Evolutionary conservation across 2,113 vertebrate species (phyloP).

Genomic region (Lagopus leucura): DNA sequence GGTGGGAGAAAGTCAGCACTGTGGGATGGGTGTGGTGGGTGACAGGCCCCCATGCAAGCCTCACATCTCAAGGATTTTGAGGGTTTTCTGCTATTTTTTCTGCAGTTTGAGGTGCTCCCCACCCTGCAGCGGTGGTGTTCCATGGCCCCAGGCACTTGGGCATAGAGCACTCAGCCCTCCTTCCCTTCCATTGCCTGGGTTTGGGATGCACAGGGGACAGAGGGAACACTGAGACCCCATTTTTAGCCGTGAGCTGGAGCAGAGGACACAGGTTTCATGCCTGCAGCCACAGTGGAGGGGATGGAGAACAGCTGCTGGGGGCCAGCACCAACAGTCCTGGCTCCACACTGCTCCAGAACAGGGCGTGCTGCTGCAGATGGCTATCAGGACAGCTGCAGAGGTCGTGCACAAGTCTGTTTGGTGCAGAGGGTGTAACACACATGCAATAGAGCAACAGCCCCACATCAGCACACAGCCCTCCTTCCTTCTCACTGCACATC

Average conservation of each 20-base stretch:
- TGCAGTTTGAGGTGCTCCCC: rapidly evolving
- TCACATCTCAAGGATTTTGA: rapidly evolving
- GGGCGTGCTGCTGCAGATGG: neutral
- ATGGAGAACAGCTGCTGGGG: neutral
- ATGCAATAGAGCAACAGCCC: neutral
- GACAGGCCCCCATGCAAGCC: rapidly evolving
- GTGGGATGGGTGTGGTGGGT: rapidly evolving
- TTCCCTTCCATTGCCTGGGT: neutral
- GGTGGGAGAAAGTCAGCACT: rapidly evolving
- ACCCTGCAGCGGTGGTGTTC: rapidly evolving
- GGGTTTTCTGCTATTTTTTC: neutral
- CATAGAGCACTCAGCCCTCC: neutral
- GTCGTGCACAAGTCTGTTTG: rapidly evolving
- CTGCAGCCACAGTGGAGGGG: neutral
- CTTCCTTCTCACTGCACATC: neutral
- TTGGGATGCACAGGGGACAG: neutral
- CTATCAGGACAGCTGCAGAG: neutral
- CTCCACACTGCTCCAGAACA: neutral
- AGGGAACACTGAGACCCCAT: rapidly evolving
- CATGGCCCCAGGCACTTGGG: rapidly evolving
- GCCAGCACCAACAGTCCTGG: rapidly evolving
- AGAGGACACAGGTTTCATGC: neutral
- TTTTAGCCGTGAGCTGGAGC: rapidly evolving
- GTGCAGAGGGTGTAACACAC: neutral
- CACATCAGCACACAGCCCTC: neutral